Evolutionary conservation across 2,797 vertebrate species (phyloP).

Genomic region (Anguilla obscura): DNA sequence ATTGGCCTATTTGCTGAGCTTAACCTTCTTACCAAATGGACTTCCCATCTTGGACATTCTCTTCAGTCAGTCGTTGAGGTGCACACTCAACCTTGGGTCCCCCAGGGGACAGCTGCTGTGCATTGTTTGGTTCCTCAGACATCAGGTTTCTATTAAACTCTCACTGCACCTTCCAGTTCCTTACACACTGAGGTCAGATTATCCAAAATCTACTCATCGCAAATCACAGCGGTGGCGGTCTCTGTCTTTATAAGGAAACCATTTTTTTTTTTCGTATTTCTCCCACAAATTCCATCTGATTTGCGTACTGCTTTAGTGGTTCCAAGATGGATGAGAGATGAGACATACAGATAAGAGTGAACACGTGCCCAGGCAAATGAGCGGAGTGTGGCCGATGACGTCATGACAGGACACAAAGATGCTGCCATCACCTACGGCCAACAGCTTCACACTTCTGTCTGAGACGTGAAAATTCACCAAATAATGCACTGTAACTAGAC

Average conservation of each 20-base stretch:
- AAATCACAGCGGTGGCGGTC: background rate
- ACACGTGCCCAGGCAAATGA: background rate
- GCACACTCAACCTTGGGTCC: background rate
- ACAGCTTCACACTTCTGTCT: background rate
- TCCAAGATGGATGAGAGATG: background rate
- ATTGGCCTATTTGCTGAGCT: background rate
- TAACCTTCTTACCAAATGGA: background rate
- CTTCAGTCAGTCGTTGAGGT: background rate
- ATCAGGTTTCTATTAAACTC: constrained; percentile 25
- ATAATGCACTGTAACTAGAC: background rate
- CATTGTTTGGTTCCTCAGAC: constrained; percentile 11
- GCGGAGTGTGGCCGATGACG: background rate
- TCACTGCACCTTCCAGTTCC: background rate
- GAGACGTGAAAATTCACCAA: background rate
- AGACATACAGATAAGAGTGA: background rate
- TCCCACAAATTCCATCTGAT: background rate
- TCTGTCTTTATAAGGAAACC: constrained; percentile 7
- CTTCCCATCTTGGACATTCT: background rate
- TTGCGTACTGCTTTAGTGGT: background rate
- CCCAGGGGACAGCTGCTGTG: constrained; percentile 13
- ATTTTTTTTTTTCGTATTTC: background rate
- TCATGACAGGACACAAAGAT: background rate
- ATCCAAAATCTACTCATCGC: background rate
- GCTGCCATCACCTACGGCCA: background rate
- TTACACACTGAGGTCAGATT: background rate